phyloP scores from a whole-genome alignment of 2,888 invertebrate species.

The Dioctria rufipes region DNA sequence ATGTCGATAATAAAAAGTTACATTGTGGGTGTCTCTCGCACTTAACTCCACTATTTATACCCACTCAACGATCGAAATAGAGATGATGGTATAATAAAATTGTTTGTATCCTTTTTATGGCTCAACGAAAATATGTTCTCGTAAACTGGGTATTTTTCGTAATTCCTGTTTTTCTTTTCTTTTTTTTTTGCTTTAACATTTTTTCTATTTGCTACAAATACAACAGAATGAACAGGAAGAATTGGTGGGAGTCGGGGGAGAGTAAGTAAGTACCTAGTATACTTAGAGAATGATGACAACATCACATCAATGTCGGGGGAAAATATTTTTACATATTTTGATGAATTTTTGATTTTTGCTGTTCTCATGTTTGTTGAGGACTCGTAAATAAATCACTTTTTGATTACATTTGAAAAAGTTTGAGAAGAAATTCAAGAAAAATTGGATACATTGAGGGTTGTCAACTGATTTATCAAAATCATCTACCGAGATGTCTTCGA shows the following conservation, averaged over 20 bases:
- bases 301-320: background rate
- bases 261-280: background rate
- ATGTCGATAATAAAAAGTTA: conserved; percentile 52
- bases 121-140: conserved; percentile 47
- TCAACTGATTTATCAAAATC: too few species aligned
- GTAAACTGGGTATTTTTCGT: conserved; percentile 31
- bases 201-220: background rate
- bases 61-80: conserved; percentile 40
- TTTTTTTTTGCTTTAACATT: background rate
- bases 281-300: conserved; percentile 41
- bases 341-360: conserved; percentile 48
- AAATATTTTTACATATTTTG: conserved; percentile 42
- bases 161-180: background rate
- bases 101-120: conserved; percentile 51
- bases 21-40: conserved; percentile 50
- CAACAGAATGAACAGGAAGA: background rate
- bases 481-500: too few species aligned
- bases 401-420: conserved; percentile 24
- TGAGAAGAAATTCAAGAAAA: too few species aligned
- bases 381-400: conserved; percentile 50
- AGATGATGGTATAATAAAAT: conserved; percentile 52
- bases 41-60: conserved; percentile 50
- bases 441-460: too few species aligned
- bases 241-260: background rate
- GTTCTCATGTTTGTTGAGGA: conserved; percentile 31